Conservation (phyloP, 2,888 invertebrate species). For the Meliscaeva auricollis region DNA sequence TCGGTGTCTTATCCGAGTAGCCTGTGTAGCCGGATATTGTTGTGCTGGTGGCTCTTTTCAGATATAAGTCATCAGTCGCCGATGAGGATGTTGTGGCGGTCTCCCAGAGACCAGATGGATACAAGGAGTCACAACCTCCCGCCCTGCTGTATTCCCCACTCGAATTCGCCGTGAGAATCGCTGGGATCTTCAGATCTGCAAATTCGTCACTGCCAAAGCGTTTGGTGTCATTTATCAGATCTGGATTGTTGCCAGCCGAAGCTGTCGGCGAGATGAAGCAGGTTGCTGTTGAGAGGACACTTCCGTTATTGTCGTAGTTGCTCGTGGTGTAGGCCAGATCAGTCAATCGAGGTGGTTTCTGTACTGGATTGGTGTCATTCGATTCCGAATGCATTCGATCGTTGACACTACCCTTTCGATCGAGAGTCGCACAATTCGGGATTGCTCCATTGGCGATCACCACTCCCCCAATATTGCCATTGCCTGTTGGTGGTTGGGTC, state of each 20-base stretch:
- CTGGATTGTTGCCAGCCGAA: constrained; percentile 92
- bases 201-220: constrained; percentile 86
- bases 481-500: constrained; percentile 83
- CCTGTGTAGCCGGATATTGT: constrained; percentile 86
- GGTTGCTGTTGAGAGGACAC: constrained; percentile 87
- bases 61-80: constrained; percentile 83
- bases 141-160: constrained; percentile 93
- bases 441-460: constrained; percentile 86
- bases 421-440: constrained; percentile 82
- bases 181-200: constrained; percentile 81
- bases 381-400: constrained; percentile 62
- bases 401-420: constrained; percentile 78
- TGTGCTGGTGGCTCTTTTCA: constrained; percentile 86
- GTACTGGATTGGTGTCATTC: constrained; percentile 87
- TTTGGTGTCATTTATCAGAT: constrained; percentile 93
- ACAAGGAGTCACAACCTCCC: constrained; percentile 89
- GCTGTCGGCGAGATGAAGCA: constrained; percentile 91
- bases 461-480: constrained; percentile 85
- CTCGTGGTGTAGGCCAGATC: constrained; percentile 89
- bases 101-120: constrained; percentile 93
- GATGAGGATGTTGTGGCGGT: constrained; percentile 82
- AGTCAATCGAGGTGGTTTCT: constrained; percentile 89
- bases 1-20: constrained; percentile 91
- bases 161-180: constrained; percentile 84
- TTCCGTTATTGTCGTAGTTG: constrained; percentile 89